Evolutionary conservation across 2,888 invertebrate genomes (phyloP), one percentile per base, ranked within the genome.

Genomic region (Chironomus riparius): DNA sequence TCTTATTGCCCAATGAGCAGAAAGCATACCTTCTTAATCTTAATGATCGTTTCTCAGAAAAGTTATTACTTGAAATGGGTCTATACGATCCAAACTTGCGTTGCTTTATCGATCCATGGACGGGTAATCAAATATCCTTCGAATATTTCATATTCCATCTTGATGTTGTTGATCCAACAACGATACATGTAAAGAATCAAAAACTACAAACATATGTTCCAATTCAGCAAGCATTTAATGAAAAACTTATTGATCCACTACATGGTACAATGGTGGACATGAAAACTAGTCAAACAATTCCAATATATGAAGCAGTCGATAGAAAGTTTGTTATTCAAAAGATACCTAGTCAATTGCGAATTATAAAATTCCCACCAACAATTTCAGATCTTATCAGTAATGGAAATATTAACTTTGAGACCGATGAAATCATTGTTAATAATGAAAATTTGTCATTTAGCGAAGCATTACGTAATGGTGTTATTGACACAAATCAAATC

Each of bases 261-360:
- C 84, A 88, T 3, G 89, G 94, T 0, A 88, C 88, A 80, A 89
- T 94, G 2, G 85, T 87, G 77, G 91, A 94, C 81, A 91, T 93
- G 0, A 81, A 84, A 77, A 88, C 90, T 0, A 90, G 92, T 7
- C 86, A 88, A 81, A 85, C 88, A 77, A 86, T 94, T 71, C 86
- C 87, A 5, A 84, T 93, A 24, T 87, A 88, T 76, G 92, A 95
- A 81, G 97, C 97, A 0, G 85, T 96, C 76, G 84, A 88, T 28
- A 88, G 87, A 78, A 68, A 69, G 18, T 6, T 76, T 12, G 47
- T 76, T 3, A 76, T 76, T 69, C 76, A 76, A 13, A 48, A 68
- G 18, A 1, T 28, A 48, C 69, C 68, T 7, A 5, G 28, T 21
- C 56, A 69, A 24, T 10, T 56, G 28, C 62, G 50, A 28, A 38